Conservation (phyloP, 1,140 invertebrate genomes). For the Himalopsyche phryganea region DNA sequence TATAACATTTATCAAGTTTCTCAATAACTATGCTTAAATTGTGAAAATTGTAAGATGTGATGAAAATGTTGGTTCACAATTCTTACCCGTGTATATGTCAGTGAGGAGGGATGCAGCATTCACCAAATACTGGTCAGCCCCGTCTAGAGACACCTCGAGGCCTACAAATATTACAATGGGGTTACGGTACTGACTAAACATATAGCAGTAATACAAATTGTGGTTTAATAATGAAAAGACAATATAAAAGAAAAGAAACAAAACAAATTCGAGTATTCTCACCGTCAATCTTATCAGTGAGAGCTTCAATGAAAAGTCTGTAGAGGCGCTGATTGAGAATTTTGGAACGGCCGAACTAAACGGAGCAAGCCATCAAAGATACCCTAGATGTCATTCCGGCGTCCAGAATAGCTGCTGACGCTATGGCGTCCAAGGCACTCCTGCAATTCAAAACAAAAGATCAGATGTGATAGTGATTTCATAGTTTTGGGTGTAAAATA, state of each 20-base stretch:
- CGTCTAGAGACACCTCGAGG: slow-evolving; percentile 27
- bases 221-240: too few relatives aligned
- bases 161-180: slow-evolving; percentile 20
- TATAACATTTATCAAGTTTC: too few relatives aligned
- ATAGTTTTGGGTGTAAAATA: too few relatives aligned
- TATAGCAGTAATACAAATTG: neutral
- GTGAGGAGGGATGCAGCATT: slow-evolving; percentile 24
- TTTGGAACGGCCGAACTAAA: slow-evolving; percentile 23
- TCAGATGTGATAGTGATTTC: too few relatives aligned
- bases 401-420: slow-evolving; percentile 24
- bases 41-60: too few relatives aligned
- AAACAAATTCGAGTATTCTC: neutral
- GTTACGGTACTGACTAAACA: neutral
- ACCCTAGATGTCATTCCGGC: slow-evolving; percentile 10
- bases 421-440: slow-evolving; percentile 24
- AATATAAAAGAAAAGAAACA: too few relatives aligned
- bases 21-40: too few relatives aligned
- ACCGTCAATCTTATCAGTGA: slow-evolving; percentile 31
- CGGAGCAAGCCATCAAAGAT: slow-evolving; percentile 22
- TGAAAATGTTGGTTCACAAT: too few relatives aligned
- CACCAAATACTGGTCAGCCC: slow-evolving; percentile 27
- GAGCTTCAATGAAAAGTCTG: slow-evolving; percentile 22
- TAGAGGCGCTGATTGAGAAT: slow-evolving; percentile 19
- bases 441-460: slow-evolving; percentile 18
- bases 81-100: slow-evolving; percentile 27